Evolutionary conservation across 23 tunicate species (phyloP), one percentile per base, ranked within the genome.

Genomic region (Ciona savignyi): DNA sequence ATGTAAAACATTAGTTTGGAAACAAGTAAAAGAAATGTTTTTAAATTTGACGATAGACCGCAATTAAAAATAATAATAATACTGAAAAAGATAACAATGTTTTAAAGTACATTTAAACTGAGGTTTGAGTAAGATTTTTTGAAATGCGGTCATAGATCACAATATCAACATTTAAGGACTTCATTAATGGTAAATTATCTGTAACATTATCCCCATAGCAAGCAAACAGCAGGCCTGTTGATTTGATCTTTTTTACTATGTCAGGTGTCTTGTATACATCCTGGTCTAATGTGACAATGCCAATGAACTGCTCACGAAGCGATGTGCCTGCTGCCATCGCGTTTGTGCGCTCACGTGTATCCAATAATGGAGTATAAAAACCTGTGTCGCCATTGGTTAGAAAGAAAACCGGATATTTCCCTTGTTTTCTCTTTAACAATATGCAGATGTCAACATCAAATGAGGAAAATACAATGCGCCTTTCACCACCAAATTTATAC

Each of bases 361-460:
- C 97, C 83, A 80, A 70, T 62, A 84, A 29, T 26, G 83, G 83
- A 23, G 65, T 73, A 62, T 88, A 82, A 61, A 33, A 49, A 23
- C 9, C 25, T 0, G 82, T 84, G 75, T 84, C 83, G 26, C 89
- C 97, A 30, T 91, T 84, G 0, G 85, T 91, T 3, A 91, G 74
- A 67, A 84, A 80, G 30, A 84, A 27, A 3, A 91, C 97, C 30
- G 97, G 97, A 42, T 74, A 91, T 29, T 60, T 64, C 34, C 84
- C 80, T 63, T 91, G 97, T 66, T 91, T 91, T 42, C 91, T 76
- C 23, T 85, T 71, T 27, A 84, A 22, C 81, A 91, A 73, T 24
- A 78, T 80, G 78, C 90, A 84, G 60, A 91, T 84, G 69, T 91
- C 80, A 0, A 77, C 85, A 34, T 80, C 83, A 62, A 91, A 91